Evolutionary conservation across 35 echinoderm and acorn worm species (phyloP), one percentile per base, ranked within the genome.

Genomic region (Acanthaster planci): DNA sequence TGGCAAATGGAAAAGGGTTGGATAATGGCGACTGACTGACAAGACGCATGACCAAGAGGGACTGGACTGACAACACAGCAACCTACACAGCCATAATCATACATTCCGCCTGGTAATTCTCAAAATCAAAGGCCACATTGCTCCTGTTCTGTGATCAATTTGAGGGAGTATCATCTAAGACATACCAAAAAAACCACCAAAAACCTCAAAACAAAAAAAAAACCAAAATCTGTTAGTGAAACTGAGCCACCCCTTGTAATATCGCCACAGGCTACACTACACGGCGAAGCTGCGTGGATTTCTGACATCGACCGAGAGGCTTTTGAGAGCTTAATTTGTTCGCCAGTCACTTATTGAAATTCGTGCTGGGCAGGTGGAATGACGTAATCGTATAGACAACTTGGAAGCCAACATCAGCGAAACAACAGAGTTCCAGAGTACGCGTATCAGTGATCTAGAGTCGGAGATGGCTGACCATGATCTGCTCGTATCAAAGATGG

Each of bases 331-430:
- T 59, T 21, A n/a, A n/a, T n/a, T n/a, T n/a, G 1, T 56, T 59
- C 8, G 56, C 56, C 56, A 59, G 56, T 59, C 8, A 59, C 56
- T 59, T n/a, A 59, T 26, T 21, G 56, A 59, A n/a, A 59, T 59
- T 59, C 17, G 16, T 59, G 16, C 56, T 59, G 56, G 56, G 56
- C 56, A 59, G 56, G 56, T 21, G 56, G 56, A 59, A 59, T 59
- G 4, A 59, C 56, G 14, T 59, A 21, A 59, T 59, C 56, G 17
- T 59, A 59, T 59, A 5, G 56, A 58, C 56, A 59, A 14, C 16
- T n/a, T 17, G 16, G 56, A 59, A 59, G 56, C 56, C 8, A 59
- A 59, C 1, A 59, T 59, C 56, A 59, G 27, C 27, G 56, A 59
- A 59, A 59, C 56, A 21, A 8, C 8, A 59, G 56, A 59, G 18